These are phyloP conservation scores for Ptilodon capucinus DNA, from an alignment of 2,888 invertebrate species.

Conservation along the genomic window DNA sequence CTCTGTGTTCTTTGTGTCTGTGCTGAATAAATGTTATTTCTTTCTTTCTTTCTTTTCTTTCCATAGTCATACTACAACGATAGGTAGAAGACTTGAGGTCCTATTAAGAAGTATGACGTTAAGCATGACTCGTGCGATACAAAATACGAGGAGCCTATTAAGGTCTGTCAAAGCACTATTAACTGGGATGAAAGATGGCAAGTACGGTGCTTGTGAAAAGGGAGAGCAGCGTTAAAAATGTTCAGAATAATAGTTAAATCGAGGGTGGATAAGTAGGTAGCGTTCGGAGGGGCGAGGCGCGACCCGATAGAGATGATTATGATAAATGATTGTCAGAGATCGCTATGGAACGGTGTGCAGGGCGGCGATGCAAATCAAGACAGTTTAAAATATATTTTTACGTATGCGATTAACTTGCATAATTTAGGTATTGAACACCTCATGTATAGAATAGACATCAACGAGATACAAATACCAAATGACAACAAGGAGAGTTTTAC, in stretches of 20 bases:
- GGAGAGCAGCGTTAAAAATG: constrained; percentile 66
- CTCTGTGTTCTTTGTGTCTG: too few relatives aligned
- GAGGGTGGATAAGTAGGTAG: constrained; percentile 71
- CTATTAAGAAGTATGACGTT: too few relatives aligned
- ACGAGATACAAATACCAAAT: too few relatives aligned
- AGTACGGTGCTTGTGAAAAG: constrained; percentile 48
- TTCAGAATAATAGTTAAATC: constrained; percentile 78
- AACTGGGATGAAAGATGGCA: constrained; percentile 46
- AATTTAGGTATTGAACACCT: background rate
- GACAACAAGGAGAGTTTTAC: too few relatives aligned
- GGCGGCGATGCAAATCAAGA: constrained; percentile 20
- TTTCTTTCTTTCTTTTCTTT: too few relatives aligned
- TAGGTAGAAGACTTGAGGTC: too few relatives aligned
- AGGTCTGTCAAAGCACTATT: constrained; percentile 50
- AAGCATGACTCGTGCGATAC: constrained; percentile 18
- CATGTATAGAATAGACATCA: too few relatives aligned
- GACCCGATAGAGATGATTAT: constrained; percentile 78
- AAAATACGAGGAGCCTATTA: constrained; percentile 34
- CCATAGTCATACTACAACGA: too few relatives aligned
- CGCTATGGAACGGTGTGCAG: constrained; percentile 33
- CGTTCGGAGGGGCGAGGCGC: constrained; percentile 66
- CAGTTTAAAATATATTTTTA: constrained; percentile 3
- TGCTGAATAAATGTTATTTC: too few relatives aligned
- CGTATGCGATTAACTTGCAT: background rate
- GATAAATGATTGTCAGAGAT: constrained; percentile 68